A percentile compares a stretch with the other conserved stretches of the same genome.
Evolutionary conservation across 2,113 vertebrate species (phyloP).

Genomic region (Siniperca chuatsi): DNA sequence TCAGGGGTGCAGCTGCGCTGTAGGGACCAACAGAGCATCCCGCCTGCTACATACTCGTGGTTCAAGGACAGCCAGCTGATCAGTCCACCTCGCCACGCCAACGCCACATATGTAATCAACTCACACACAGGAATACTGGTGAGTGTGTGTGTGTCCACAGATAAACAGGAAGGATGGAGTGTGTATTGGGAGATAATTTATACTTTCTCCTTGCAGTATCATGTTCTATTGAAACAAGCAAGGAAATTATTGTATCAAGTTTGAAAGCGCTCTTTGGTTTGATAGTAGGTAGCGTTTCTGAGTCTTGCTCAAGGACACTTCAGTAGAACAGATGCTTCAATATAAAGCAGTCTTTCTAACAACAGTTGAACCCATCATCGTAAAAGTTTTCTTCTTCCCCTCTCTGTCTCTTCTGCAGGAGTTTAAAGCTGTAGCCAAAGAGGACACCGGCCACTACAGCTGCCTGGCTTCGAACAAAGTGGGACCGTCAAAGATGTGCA

Average conservation of each 20-base stretch:
- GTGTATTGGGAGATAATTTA: neutral
- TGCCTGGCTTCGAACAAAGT: conserved; percentile 77
- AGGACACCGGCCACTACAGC: conserved; percentile 75
- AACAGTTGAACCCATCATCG: too few relatives aligned
- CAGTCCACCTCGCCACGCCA: conserved; percentile 67
- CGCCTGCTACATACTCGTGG: conserved; percentile 90
- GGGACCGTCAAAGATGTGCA: conserved; percentile 67
- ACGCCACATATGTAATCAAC: conserved; percentile 87
- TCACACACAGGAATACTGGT: conserved; percentile 88
- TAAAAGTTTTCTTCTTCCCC: too few relatives aligned
- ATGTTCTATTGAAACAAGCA: neutral
- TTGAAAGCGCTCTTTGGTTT: neutral
- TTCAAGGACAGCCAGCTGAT: conserved; percentile 87
- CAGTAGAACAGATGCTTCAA: too few relatives aligned
- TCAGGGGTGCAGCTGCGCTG: conserved; percentile 89
- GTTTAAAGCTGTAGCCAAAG: conserved; percentile 75
- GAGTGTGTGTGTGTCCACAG: conserved; percentile 48
- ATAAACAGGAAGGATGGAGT: neutral
- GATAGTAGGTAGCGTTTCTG: neutral
- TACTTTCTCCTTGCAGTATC: neutral
- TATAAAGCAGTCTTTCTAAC: too few relatives aligned
- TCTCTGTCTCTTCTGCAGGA: conserved; percentile 56
- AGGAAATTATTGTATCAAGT: neutral
- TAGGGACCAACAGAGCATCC: conserved; percentile 88
- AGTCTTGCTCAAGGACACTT: neutral